Percentiles rank a stretch among this genome's conserved stretches.
Conservation (phyloP, 2,888 invertebrate species). For the Emmelina monodactyla region DNA sequence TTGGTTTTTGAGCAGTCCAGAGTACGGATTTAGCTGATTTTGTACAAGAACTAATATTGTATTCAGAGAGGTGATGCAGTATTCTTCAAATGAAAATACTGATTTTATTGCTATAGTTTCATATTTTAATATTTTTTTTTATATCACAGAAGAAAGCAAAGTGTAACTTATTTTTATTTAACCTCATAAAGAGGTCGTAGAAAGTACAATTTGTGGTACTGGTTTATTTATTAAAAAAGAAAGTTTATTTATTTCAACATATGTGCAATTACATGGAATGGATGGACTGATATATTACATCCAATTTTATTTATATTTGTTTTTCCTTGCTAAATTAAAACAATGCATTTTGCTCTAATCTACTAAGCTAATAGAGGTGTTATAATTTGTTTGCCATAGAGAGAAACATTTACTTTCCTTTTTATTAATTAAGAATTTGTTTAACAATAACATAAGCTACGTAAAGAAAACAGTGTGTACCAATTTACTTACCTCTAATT, state of each 20-base stretch:
- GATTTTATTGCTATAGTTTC: conserved; percentile 17
- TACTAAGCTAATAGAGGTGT: conserved; percentile 6
- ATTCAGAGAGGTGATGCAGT: conserved; percentile 2
- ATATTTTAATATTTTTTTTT: conserved; percentile 29
- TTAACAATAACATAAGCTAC: conserved; percentile 42
- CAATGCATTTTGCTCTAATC: background rate
- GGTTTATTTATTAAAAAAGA: conserved; percentile 28
- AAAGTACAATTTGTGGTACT: conserved; percentile 31
- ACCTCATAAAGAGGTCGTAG: conserved; percentile 21
- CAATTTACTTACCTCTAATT: conserved; percentile 64
- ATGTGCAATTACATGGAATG: conserved; percentile 50
- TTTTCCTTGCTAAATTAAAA: conserved; percentile 23
- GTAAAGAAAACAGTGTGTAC: conserved; percentile 57
- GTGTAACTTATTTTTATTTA: conserved; percentile 23
- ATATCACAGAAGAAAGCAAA: conserved; percentile 27
- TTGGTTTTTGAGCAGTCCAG: too few species aligned
- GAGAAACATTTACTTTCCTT: conserved; percentile 21
- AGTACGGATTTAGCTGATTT: background rate
- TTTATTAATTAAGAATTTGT: conserved; percentile 23
- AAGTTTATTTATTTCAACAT: conserved; percentile 36
- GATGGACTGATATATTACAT: conserved; percentile 56
- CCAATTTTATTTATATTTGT: conserved; percentile 32
- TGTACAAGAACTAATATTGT: background rate
- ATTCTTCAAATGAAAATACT: conserved; percentile 3
- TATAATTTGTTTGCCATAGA: conserved; percentile 42